Evolutionary conservation across 64 coral and sea anemone species (phyloP).

Genomic region (Montipora foliosa): DNA sequence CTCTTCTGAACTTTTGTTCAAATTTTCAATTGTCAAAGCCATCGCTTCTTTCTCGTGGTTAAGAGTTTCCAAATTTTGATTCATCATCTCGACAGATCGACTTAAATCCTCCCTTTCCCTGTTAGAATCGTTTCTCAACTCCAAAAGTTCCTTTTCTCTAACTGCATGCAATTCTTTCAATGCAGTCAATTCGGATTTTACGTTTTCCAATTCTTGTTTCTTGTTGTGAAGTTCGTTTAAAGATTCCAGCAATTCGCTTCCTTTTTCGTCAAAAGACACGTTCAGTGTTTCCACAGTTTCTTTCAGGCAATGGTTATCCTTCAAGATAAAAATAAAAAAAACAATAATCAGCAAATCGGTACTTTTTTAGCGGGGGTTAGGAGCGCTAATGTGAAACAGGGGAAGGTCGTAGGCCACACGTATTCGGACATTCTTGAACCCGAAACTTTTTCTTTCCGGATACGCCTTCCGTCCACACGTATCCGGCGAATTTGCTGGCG

Average conservation of each 20-base stretch:
- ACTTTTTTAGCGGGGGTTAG: no score
- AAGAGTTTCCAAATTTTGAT: neutral
- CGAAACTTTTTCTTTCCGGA: no score
- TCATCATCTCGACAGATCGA: neutral
- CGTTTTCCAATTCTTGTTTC: constrained; percentile 14
- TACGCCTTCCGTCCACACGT: no score
- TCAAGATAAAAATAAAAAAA: neutral
- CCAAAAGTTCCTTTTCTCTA: constrained; percentile 39
- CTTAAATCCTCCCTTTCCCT: constrained; percentile 23
- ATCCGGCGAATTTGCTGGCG: no score
- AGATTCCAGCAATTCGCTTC: constrained; percentile 44
- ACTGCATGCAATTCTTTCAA: neutral
- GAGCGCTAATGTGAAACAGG: no score
- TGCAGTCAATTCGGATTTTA: constrained; percentile 30
- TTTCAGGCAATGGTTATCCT: constrained; percentile 58
- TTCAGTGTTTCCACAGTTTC: constrained; percentile 64
- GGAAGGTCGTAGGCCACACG: no score
- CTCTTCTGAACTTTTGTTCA: constrained; percentile 47
- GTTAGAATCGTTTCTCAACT: neutral
- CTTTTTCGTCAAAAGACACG: constrained; percentile 74
- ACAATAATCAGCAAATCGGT: no score
- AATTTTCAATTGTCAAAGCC: constrained; percentile 16
- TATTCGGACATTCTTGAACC: no score
- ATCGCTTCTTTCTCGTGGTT: constrained; percentile 50
- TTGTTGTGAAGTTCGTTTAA: constrained; percentile 18